Conservation (phyloP, 2,888 invertebrate genomes). For the Venustoraphidia nigricollis region DNA sequence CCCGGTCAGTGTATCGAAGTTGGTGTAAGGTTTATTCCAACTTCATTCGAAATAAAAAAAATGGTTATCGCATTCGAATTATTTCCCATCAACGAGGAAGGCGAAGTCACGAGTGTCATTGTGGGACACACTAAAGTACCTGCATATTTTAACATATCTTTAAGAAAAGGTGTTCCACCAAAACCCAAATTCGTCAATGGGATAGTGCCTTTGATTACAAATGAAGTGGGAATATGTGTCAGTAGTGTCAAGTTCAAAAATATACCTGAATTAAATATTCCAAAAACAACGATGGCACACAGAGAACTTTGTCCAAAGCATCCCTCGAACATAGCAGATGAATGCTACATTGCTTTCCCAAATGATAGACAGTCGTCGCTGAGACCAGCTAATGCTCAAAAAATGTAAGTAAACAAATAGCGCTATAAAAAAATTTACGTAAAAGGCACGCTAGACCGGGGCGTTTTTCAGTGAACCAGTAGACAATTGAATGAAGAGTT, state of each 20-base stretch:
- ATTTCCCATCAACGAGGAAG: no score
- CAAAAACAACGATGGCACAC: conserved; percentile 16
- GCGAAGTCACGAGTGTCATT: conserved; percentile 5
- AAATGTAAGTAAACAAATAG: no score
- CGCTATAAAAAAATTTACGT: no score
- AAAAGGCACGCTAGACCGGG: no score
- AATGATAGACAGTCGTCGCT: conserved; percentile 22
- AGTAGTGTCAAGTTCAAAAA: conserved; percentile 13
- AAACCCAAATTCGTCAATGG: conserved; percentile 20
- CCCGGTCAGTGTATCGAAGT: conserved; percentile 23
- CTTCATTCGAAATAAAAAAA: background rate
- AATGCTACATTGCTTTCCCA: conserved; percentile 23
- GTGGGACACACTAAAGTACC: conserved; percentile 13
- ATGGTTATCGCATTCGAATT: background rate
- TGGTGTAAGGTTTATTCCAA: conserved; percentile 1
- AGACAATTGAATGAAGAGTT: no score
- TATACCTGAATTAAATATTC: conserved; percentile 9
- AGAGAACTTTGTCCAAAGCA: conserved; percentile 9
- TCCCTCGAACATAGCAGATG: conserved; percentile 10
- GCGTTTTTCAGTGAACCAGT: no score
- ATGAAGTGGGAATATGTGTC: conserved; percentile 20
- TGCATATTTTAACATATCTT: conserved; percentile 6
- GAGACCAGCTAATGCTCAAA: conserved; percentile 10
- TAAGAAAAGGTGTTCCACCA: background rate
- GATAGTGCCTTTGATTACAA: conserved; percentile 20